Evolutionary conservation across 2,797 vertebrate species (phyloP).

Genomic region (Sparus aurata): DNA sequence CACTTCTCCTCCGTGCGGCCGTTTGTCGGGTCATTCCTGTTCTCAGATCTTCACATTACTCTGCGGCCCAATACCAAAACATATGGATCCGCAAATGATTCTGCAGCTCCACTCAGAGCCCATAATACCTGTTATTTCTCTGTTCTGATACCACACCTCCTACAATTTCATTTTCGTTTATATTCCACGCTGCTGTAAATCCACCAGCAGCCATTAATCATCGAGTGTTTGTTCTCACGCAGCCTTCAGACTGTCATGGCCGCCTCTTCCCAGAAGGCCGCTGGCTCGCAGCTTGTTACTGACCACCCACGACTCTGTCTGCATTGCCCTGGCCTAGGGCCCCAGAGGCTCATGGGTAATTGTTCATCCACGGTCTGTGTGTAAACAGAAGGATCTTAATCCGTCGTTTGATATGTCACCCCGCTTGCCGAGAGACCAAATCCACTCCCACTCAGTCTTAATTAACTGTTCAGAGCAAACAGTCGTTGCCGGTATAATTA

Average conservation of each 20-base stretch:
- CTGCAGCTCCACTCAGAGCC: slow-evolving; percentile 13
- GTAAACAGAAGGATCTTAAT: slow-evolving; percentile 38
- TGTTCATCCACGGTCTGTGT: slow-evolving; percentile 35
- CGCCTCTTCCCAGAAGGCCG: slow-evolving; percentile 47
- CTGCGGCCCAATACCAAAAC: slow-evolving; percentile 37
- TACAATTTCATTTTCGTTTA: slow-evolving; percentile 16
- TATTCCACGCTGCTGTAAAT: slow-evolving; percentile 13
- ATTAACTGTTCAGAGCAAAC: slow-evolving; percentile 39
- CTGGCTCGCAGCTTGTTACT: slow-evolving; percentile 58
- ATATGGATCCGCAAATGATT: slow-evolving; percentile 40
- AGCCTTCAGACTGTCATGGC: slow-evolving; percentile 32
- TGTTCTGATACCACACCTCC: background rate
- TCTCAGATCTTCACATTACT: slow-evolving; percentile 47
- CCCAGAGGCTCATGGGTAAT: slow-evolving; percentile 65
- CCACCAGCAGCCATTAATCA: slow-evolving; percentile 18
- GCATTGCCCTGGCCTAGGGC: slow-evolving; percentile 17
- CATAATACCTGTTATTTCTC: slow-evolving; percentile 18
- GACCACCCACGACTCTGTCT: slow-evolving; percentile 53
- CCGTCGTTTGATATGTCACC: slow-evolving; percentile 32
- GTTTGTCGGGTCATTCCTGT: slow-evolving; percentile 45
- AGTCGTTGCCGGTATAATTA: slow-evolving; percentile 10
- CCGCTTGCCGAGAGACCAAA: slow-evolving; percentile 20
- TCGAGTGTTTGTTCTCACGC: slow-evolving; percentile 20
- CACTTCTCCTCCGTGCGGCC: slow-evolving; percentile 22
- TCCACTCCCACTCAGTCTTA: slow-evolving; percentile 49